phyloP scores from a whole-genome alignment of 2,888 invertebrate genomes.

The Lysandra bellargus region DNA sequence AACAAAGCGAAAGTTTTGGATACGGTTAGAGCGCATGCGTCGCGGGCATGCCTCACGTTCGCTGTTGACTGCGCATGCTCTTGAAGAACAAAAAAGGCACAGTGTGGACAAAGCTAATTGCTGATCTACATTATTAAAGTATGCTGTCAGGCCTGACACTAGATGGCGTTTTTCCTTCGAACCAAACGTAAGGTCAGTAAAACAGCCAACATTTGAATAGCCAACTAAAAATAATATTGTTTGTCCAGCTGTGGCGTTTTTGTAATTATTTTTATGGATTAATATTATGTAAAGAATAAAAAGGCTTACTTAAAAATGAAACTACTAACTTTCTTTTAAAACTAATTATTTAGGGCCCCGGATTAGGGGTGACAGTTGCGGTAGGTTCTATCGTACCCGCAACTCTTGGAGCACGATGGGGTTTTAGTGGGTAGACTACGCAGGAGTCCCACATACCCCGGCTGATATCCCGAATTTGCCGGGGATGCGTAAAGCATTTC shows the following conservation, averaged over 20 bases:
- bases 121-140: neutral
- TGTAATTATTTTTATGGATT: neutral
- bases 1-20: too few species aligned
- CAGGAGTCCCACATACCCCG: too few species aligned
- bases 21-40: too few species aligned
- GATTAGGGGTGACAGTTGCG: too few species aligned
- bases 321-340: neutral
- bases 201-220: neutral
- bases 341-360: neutral
- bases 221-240: neutral
- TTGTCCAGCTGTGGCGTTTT: neutral
- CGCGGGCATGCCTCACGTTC: too few species aligned
- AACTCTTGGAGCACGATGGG: too few species aligned
- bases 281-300: neutral
- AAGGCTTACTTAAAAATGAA: neutral
- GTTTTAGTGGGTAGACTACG: too few species aligned
- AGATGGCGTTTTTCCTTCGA: neutral
- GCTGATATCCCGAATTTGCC: too few species aligned
- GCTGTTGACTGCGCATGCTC: too few species aligned
- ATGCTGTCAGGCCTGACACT: neutral
- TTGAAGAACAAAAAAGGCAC: too few species aligned
- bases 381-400: too few species aligned
- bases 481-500: too few species aligned
- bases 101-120: neutral
- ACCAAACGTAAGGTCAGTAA: neutral